Conservation (phyloP, 2,888 invertebrate genomes). For the Caenorhabditis sp. region DNA sequence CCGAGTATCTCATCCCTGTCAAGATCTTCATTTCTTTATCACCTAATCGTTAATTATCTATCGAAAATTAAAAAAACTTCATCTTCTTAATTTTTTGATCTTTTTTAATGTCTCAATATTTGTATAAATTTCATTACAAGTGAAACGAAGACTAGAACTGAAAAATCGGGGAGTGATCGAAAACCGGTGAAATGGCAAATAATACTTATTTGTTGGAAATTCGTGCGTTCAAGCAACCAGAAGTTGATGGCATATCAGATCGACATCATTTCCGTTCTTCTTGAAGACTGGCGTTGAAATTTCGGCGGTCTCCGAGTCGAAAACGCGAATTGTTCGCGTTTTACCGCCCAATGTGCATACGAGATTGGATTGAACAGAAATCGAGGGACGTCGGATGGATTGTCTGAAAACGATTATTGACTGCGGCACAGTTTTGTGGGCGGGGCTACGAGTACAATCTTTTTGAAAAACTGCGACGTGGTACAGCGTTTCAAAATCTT, state of each 20-base stretch:
- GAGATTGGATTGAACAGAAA: conserved; percentile 70
- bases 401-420: conserved; percentile 13
- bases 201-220: conserved; percentile 1
- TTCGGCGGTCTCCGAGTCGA: conserved; percentile 45
- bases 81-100: too few species aligned
- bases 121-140: too few species aligned
- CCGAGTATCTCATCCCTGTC: too few species aligned
- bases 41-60: too few species aligned
- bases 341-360: conserved; percentile 73
- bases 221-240: conserved; percentile 19
- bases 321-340: conserved; percentile 68
- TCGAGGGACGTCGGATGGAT: conserved; percentile 53
- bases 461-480: not conserved
- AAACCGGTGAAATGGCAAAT: not conserved
- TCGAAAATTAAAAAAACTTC: too few species aligned
- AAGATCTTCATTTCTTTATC: too few species aligned
- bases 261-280: conserved; percentile 60
- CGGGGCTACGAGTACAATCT: not conserved
- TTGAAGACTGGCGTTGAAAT: conserved; percentile 55
- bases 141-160: not conserved
- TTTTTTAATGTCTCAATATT: too few species aligned
- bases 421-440: not conserved
- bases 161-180: not conserved
- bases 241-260: conserved; percentile 57
- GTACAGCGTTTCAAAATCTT: too few species aligned